Evolutionary conservation across 1,140 invertebrate genomes (phyloP), one percentile per base, ranked within the genome.

Genomic region (Calephelis nemesis): DNA sequence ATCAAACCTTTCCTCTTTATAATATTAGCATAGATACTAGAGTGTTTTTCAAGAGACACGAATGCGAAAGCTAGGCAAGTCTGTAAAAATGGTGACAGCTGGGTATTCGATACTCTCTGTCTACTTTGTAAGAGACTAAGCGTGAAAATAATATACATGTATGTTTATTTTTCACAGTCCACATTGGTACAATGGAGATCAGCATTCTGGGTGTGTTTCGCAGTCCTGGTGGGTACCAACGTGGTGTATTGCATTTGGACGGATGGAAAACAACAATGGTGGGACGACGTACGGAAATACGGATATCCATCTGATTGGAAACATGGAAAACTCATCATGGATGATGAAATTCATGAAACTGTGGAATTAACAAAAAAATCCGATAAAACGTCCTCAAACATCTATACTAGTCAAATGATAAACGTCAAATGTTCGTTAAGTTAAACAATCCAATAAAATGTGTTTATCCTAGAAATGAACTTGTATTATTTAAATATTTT

Each of bases 181-280:
- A 94, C 94, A 6, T 75, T 95, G 11, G 81, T 92, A 7, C 94
- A 97, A 85, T 98, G 97, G 97, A 93, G 95, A 63, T 84, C 93
- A 1, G 96, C 97, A 0, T 97, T 97, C 81, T 97, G 96, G 94
- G 95, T 97, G 45, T 94, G 95, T 5, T 94, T 96, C 54, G 94
- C 77, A 0, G 93, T 97, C 2, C 95, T 97, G 62, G 82, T 94
- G 3, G 79, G 94, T 12, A 96, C 96, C 0, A 96, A 96, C 69
- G 70, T 96, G 0, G 74, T 97, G 5, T 98, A 96, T 80, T 84
- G 94, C 48, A 76, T 96, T 6, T 95, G 94, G 87, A 95, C 94
- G 1, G 95, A 95, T 65, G 95, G 94, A 10, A 93, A 96, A 68
- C 93, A 95, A 48, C 95, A 96, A 71, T 93, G 93, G 68, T 96